Conservation (phyloP, 2,797 vertebrate species). For the Chelonia mydas region DNA sequence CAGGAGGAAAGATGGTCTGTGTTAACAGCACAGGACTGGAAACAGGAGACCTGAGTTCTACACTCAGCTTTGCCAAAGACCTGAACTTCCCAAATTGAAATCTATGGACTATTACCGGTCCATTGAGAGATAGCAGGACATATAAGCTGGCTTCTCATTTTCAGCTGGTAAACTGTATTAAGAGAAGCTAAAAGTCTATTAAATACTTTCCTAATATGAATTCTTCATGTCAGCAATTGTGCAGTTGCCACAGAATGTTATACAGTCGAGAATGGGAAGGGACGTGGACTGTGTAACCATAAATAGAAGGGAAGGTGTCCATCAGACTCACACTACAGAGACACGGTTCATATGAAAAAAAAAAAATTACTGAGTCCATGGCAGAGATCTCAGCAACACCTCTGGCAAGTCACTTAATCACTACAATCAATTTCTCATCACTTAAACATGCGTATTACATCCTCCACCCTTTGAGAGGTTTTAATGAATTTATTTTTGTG, state of each 20-base stretch:
- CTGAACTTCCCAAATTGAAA: rapidly evolving
- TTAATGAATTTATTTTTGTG: neutral
- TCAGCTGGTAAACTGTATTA: neutral
- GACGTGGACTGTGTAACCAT: neutral
- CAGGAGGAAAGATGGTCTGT: neutral
- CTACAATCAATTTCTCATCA: neutral
- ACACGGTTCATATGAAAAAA: neutral
- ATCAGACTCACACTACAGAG: neutral
- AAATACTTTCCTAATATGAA: slow-evolving; percentile 29
- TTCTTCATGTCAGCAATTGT: neutral
- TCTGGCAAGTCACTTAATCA: neutral
- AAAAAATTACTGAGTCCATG: neutral
- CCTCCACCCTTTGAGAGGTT: neutral
- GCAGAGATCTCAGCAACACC: neutral
- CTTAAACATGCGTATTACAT: neutral
- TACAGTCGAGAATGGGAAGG: rapidly evolving
- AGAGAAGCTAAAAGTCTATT: neutral
- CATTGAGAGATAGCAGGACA: rapidly evolving
- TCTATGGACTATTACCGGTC: neutral
- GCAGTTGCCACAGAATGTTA: rapidly evolving
- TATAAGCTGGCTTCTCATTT: rapidly evolving
- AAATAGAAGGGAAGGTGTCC: neutral
- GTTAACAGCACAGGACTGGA: rapidly evolving
- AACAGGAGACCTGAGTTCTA: neutral
- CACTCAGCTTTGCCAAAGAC: neutral